A percentile compares a stretch with the other conserved stretches of the same genome.
Conservation (phyloP, 2,113 vertebrate species). For the Bombycilla garrulus region DNA sequence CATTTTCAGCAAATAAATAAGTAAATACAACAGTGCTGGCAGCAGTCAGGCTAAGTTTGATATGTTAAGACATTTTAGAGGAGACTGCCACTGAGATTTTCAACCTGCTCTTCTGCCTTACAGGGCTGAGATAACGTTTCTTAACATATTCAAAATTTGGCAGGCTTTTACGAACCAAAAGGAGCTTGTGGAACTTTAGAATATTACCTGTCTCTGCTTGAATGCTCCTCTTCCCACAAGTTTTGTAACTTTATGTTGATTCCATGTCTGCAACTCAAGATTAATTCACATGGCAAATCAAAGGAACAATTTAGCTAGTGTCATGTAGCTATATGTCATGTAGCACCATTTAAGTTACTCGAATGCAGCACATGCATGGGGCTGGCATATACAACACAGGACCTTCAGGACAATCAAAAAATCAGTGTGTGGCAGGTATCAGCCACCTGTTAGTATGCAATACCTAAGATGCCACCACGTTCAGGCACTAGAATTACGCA, state of each 20-base stretch:
- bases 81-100: not conserved
- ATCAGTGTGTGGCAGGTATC: not conserved
- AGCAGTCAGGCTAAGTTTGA: not conserved
- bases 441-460: rapidly evolving
- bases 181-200: not conserved
- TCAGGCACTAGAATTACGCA: not conserved
- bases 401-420: not conserved
- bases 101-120: not conserved
- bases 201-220: not conserved
- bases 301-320: not conserved
- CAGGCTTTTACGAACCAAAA: not conserved
- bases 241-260: not conserved
- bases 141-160: not conserved
- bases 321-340: not conserved
- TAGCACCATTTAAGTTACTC: not conserved
- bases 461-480: not conserved
- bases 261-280: not conserved
- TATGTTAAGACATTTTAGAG: not conserved
- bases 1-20: not conserved
- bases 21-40: not conserved
- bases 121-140: not conserved
- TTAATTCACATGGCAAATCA: not conserved
- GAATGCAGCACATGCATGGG: not conserved
- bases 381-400: not conserved
- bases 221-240: not conserved